These are phyloP conservation scores for Peromyscus aztecus DNA, from an alignment of 2,797 vertebrate species.

Conservation along the genomic window DNA sequence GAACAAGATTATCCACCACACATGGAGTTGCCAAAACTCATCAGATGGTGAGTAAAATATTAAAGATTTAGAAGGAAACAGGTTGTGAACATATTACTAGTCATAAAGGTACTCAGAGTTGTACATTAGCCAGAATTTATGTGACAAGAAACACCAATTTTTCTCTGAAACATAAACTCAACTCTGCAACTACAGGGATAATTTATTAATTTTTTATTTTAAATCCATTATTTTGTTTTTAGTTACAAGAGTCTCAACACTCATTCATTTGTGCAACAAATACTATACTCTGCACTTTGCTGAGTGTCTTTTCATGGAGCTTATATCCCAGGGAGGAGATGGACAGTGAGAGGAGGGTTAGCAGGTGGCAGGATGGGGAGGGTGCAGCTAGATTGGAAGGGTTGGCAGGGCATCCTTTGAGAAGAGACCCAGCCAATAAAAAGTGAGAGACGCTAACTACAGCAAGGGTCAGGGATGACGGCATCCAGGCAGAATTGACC, in stretches of 20 bases:
- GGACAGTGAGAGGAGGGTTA: background rate
- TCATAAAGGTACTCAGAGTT: background rate
- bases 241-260: background rate
- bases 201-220: background rate
- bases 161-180: slow-evolving; percentile 30
- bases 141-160: background rate
- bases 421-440: background rate
- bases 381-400: background rate
- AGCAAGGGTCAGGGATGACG: too few species aligned
- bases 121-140: background rate
- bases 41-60: background rate
- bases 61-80: background rate
- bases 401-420: background rate
- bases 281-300: background rate
- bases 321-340: background rate
- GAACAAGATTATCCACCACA: background rate
- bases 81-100: background rate
- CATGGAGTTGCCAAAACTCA: background rate
- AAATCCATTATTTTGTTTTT: background rate
- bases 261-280: background rate
- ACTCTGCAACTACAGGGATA: background rate
- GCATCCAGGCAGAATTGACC: background rate
- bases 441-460: background rate
- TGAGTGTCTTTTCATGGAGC: background rate
- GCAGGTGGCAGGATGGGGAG: background rate